Percentiles rank a stretch among this genome's conserved stretches.
Conservation (phyloP, 2,113 vertebrate species). For the Laticauda laticaudata region DNA sequence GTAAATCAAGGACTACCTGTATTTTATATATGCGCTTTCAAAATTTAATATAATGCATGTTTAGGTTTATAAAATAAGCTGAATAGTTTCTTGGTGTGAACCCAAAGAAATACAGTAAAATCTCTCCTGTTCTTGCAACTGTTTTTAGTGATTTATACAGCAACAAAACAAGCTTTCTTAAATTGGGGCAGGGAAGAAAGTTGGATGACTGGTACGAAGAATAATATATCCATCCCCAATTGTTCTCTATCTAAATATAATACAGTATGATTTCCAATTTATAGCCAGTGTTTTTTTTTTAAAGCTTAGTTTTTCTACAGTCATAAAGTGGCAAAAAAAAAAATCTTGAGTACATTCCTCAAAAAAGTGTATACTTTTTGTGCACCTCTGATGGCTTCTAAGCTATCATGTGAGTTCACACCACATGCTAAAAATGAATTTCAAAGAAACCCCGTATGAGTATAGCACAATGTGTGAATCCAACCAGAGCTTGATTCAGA, state of each 20-base stretch:
- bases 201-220: background rate
- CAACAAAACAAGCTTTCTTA: background rate
- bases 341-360: background rate
- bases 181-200: background rate
- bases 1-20: background rate
- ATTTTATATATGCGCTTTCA: background rate
- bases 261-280: background rate
- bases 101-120: background rate
- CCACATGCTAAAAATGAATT: background rate
- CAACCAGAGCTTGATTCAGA: background rate
- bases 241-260: background rate
- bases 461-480: background rate
- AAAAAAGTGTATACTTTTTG: background rate
- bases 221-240: background rate
- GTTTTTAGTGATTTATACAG: background rate
- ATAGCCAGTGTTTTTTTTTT: background rate
- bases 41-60: background rate
- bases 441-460: background rate
- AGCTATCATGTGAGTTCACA: background rate
- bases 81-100: background rate
- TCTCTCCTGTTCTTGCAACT: background rate
- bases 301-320: background rate
- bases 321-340: background rate
- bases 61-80: background rate
- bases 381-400: background rate